Evolutionary conservation across 2,888 invertebrate species (phyloP).

Genomic region (Lycophotia porphyrea): DNA sequence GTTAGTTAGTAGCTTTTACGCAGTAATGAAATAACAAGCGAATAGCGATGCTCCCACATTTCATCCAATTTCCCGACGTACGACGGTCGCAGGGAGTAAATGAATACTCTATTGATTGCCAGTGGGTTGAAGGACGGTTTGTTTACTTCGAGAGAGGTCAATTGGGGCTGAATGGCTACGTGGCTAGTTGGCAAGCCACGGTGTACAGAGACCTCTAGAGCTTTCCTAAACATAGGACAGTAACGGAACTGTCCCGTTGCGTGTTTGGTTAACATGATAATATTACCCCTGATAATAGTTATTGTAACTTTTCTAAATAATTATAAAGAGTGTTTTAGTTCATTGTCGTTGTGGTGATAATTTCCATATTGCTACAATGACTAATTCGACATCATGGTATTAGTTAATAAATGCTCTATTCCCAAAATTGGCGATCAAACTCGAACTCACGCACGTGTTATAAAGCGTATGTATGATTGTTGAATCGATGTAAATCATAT

Average conservation of each 20-base stretch:
- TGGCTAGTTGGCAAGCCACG: conserved; percentile 8
- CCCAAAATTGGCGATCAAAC: conserved; percentile 4
- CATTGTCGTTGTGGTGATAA: background rate
- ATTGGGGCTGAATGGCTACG: conserved; percentile 48
- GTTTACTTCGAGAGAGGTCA: conserved; percentile 66
- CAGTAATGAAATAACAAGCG: conserved; percentile 52
- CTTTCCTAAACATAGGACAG: conserved; percentile 9
- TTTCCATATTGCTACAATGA: background rate
- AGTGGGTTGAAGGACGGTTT: conserved; percentile 66
- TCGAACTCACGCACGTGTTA: conserved; percentile 27
- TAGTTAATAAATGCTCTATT: background rate
- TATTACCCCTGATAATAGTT: conserved; percentile 2
- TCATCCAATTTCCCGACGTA: conserved; percentile 59
- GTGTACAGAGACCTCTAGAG: background rate
- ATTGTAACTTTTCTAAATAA: conserved; percentile 12
- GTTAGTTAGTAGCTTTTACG: conserved; percentile 36
- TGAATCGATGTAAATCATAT: conserved; percentile 57
- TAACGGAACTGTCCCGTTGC: conserved; percentile 23
- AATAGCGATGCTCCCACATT: conserved; percentile 46
- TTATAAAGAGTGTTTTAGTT: conserved; percentile 1
- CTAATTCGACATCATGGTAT: background rate
- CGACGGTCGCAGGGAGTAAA: conserved; percentile 50
- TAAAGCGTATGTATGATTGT: conserved; percentile 35
- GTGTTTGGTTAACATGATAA: conserved; percentile 29
- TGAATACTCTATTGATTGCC: conserved; percentile 64